These are phyloP conservation scores for Spinibarbus caldwelli DNA, from an alignment of 2,797 vertebrate species.

Conservation along the genomic window DNA sequence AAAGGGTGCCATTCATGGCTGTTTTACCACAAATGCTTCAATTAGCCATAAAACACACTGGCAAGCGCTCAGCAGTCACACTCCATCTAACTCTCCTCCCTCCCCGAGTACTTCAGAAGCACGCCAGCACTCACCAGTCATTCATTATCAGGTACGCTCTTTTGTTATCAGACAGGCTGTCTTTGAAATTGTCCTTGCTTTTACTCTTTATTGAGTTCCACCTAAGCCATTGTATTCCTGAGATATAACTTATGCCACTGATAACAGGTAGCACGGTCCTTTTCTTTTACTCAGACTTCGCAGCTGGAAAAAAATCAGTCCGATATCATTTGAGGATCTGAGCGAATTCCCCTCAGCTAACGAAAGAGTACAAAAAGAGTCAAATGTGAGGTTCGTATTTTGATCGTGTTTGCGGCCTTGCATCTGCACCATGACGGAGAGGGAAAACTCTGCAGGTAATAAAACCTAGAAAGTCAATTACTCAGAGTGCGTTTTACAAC, in stretches of 20 bases:
- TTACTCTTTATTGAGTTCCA: slow-evolving; percentile 80
- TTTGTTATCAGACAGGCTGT: slow-evolving; percentile 77
- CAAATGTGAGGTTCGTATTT: slow-evolving; percentile 65
- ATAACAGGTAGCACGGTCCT: slow-evolving; percentile 67
- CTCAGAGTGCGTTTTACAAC: slow-evolving; percentile 59
- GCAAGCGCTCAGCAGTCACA: slow-evolving; percentile 70
- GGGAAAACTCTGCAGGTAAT: slow-evolving; percentile 61
- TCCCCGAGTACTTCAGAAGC: slow-evolving; percentile 52
- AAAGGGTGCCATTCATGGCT: slow-evolving; percentile 81
- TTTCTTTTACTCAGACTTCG: slow-evolving; percentile 59
- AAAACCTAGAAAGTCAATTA: slow-evolving; percentile 61
- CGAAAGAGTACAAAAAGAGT: background rate
- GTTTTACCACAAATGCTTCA: slow-evolving; percentile 84
- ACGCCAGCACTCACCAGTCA: slow-evolving; percentile 71
- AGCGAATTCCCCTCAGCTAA: background rate
- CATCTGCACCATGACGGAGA: slow-evolving; percentile 61
- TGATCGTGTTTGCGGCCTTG: slow-evolving; percentile 55
- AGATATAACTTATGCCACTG: slow-evolving; percentile 84
- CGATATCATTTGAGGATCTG: background rate
- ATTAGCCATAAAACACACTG: slow-evolving; percentile 83
- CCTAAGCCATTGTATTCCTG: slow-evolving; percentile 75
- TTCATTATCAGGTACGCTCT: slow-evolving; percentile 81
- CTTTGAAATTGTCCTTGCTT: slow-evolving; percentile 81
- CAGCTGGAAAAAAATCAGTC: slow-evolving; percentile 62
- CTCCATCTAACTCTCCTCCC: slow-evolving; percentile 48